Percentiles rank a stretch among this genome's conserved stretches.
Conservation (phyloP, 1,140 invertebrate genomes). For the Drosophila quadrilineata region DNA sequence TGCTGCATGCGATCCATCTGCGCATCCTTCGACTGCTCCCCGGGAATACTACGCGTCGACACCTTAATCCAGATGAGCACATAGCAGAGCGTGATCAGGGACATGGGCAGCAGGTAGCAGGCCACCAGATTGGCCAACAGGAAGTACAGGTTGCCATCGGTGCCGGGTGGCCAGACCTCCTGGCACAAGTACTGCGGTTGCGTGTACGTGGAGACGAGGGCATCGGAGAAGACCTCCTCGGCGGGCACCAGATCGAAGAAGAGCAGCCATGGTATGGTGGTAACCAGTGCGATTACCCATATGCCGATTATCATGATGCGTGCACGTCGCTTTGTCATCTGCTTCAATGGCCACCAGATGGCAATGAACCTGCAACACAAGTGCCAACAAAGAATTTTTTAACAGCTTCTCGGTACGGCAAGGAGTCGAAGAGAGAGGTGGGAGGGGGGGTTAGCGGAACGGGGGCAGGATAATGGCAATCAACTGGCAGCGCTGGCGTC, state of each 20-base stretch:
- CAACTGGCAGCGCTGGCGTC: slow-evolving; percentile 32
- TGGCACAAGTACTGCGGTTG: slow-evolving; percentile 88
- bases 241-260: slow-evolving; percentile 91
- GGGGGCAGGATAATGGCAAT: slow-evolving; percentile 71
- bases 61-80: slow-evolving; percentile 96
- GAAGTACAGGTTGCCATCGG: slow-evolving; percentile 92
- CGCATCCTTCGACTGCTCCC: slow-evolving; percentile 91
- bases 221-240: slow-evolving; percentile 84
- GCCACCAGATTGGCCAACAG: slow-evolving; percentile 93
- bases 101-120: slow-evolving; percentile 96
- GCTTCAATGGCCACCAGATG: slow-evolving; percentile 96
- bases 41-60: slow-evolving; percentile 91
- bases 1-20: slow-evolving; percentile 95
- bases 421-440: slow-evolving; percentile 32
- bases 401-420: slow-evolving; percentile 35
- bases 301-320: slow-evolving; percentile 94
- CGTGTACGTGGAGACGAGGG: slow-evolving; percentile 55
- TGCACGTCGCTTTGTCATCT: slow-evolving; percentile 93
- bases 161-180: slow-evolving; percentile 91
- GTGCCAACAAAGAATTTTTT: slow-evolving; percentile 66
- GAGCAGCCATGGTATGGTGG: slow-evolving; percentile 94
- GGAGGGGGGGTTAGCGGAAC: too few species aligned
- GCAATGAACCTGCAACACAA: slow-evolving; percentile 93
- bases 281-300: slow-evolving; percentile 92
- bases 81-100: slow-evolving; percentile 95